Conservation (phyloP, 64 coral and sea anemone species). For the Porites lutea region DNA sequence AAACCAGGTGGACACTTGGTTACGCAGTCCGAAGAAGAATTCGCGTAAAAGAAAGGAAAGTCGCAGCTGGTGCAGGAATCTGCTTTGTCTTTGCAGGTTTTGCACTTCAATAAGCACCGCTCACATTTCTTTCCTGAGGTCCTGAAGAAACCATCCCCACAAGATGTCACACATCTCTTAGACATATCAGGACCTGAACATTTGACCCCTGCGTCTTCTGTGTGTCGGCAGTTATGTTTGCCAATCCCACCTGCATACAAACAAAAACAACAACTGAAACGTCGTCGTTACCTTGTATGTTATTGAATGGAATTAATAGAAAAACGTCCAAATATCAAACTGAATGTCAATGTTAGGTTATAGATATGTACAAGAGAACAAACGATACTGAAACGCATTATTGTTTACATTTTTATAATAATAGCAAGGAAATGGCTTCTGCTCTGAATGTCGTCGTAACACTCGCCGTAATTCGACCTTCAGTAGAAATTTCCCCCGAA, state of each 20-base stretch:
- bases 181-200: slow-evolving; percentile 86
- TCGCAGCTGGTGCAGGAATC: slow-evolving; percentile 58
- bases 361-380: too few species aligned
- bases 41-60: slow-evolving; percentile 44
- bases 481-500: too few species aligned
- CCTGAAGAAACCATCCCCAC: slow-evolving; percentile 62
- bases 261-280: neutral
- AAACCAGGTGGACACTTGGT: slow-evolving; percentile 49
- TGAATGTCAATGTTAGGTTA: too few species aligned
- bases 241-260: slow-evolving; percentile 50
- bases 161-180: slow-evolving; percentile 53
- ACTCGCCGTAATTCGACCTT: too few species aligned
- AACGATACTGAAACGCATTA: too few species aligned
- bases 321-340: too few species aligned
- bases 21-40: slow-evolving; percentile 18
- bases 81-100: slow-evolving; percentile 41
- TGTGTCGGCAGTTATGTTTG: slow-evolving; percentile 79
- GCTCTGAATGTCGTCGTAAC: too few species aligned
- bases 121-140: slow-evolving; percentile 47
- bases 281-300: neutral
- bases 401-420: too few species aligned
- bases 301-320: neutral
- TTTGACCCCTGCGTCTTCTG: slow-evolving; percentile 76
- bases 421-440: too few species aligned
- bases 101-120: slow-evolving; percentile 65